These are phyloP conservation scores for Aurelia sp. DNA, from an alignment of 30 jellyfish, hydroid and myxozoan species.

Conservation along the genomic window DNA sequence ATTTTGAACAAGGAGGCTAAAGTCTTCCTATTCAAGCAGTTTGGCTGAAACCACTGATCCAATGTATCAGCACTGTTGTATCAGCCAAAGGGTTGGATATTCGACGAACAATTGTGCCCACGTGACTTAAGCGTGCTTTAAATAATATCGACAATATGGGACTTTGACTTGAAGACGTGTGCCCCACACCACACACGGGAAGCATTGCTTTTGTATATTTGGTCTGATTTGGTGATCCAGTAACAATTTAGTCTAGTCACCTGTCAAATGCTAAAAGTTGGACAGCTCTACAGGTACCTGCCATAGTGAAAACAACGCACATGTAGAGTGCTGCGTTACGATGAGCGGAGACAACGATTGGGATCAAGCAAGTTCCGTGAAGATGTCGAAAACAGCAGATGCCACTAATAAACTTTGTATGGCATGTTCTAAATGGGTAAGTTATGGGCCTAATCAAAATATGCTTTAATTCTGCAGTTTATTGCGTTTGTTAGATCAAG, in stretches of 20 bases:
- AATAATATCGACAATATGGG: constrained; percentile 13
- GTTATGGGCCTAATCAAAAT: constrained; percentile 22
- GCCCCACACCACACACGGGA: background rate
- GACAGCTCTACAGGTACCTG: constrained; percentile 69
- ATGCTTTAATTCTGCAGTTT: background rate
- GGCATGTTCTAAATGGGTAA: constrained; percentile 83
- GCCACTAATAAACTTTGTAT: constrained; percentile 57
- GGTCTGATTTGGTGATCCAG: background rate
- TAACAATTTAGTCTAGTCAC: constrained; percentile 36
- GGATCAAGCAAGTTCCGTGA: background rate
- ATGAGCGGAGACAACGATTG: background rate
- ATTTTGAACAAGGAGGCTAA: no score
- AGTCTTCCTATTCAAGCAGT: background rate
- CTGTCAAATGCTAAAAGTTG: constrained; percentile 61
- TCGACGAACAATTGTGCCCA: constrained; percentile 61
- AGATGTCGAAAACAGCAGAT: background rate
- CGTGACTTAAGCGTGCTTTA: constrained; percentile 78
- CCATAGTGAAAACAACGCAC: constrained; percentile 59
- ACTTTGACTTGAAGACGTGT: constrained; percentile 5
- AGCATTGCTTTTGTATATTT: no score
- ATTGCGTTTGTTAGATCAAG: no score
- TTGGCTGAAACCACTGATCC: background rate
- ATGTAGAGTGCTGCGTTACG: constrained; percentile 28
- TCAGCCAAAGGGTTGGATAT: background rate
- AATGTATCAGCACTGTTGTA: constrained; percentile 6